These are phyloP conservation scores for Labeo rohita DNA, from an alignment of 2,113 vertebrate genomes.

Conservation along the genomic window DNA sequence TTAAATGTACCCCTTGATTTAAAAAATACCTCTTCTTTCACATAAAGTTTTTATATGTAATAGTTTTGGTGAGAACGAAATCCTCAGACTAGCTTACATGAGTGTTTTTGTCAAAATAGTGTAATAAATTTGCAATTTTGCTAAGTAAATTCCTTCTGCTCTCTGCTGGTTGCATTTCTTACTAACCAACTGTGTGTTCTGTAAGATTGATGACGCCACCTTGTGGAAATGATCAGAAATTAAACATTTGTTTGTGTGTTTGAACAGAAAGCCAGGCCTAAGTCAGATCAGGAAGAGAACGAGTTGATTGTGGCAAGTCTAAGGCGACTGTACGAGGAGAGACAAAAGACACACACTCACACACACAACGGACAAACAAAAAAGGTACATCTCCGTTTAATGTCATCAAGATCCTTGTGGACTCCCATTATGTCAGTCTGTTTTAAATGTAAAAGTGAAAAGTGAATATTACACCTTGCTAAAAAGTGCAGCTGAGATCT, in stretches of 20 bases:
- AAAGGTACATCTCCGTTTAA: constrained; percentile 71
- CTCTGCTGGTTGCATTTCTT: not conserved
- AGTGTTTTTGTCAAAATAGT: not conserved
- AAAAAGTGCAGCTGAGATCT: not conserved
- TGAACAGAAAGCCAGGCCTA: constrained; percentile 86
- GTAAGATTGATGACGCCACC: constrained; percentile 55
- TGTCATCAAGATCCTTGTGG: not conserved
- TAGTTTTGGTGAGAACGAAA: not conserved
- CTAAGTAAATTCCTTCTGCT: not conserved
- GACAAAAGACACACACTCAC: constrained; percentile 84
- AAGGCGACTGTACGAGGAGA: constrained; percentile 89
- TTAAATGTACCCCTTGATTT: not conserved
- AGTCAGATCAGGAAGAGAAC: constrained; percentile 91
- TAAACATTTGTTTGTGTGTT: constrained; percentile 32
- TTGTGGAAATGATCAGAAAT: constrained; percentile 59
- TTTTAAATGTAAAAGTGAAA: not conserved
- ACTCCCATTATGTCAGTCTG: not conserved
- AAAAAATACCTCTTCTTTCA: not conserved
- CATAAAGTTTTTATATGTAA: not conserved
- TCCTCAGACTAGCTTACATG: not conserved
- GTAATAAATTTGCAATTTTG: not conserved
- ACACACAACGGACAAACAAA: constrained; percentile 77
- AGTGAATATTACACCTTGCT: not conserved
- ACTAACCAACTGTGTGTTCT: not conserved
- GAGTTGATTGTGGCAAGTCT: constrained; percentile 86